Evolutionary conservation across 92 coral and sea anemone genomes (phyloP), one percentile per base, ranked within the genome.

Genomic region (Pocillopora grandis): DNA sequence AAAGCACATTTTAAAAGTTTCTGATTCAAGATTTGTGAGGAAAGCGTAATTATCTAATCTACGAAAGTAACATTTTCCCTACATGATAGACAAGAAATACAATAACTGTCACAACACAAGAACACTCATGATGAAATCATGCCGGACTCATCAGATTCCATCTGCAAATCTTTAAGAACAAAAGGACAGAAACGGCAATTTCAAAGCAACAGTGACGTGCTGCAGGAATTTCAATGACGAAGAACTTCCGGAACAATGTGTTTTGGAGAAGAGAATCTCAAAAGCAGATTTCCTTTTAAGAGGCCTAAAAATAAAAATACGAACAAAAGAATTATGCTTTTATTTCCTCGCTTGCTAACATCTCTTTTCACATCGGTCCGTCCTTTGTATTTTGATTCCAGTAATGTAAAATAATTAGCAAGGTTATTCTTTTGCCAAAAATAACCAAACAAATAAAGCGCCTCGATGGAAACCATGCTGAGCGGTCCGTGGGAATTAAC

Each of bases 321-420:
- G 69, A 70, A 62, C 68, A 71, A 63, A 59, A 62, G 58, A 35
- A 59, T 84, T 35, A 67, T 76, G 35, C 60, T 48, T 79, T 71
- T 57, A 27, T 81, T 59, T 16, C 59, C 62, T 78, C 56, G 23
- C 31, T 60, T 69, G 61, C 55, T 16, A 66, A 71, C 63, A 12
- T 56, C 65, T 86, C 13, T 27, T 18, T 5, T 27, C 42, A 36
- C 8, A 55, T 57, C 16, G 23, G n/a, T 14, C 14, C 48, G 15
- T 75, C 63, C 23, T 42, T 57, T 14, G 16, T n/a, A 19, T 37
- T 48, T 9, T 23, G 1, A 5, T 75, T 8, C 12, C 15, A 5
- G 33, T 70, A 55, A 70, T 35, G 33, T 16, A 15, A 37, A 16
- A 36, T 16, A 70, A 15, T 70, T 35, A 16, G 9, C 57, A 15